Evolutionary conservation across 2,888 invertebrate species (phyloP), one percentile per base, ranked within the genome.

Genomic region (Lasioglossum figueresi): DNA sequence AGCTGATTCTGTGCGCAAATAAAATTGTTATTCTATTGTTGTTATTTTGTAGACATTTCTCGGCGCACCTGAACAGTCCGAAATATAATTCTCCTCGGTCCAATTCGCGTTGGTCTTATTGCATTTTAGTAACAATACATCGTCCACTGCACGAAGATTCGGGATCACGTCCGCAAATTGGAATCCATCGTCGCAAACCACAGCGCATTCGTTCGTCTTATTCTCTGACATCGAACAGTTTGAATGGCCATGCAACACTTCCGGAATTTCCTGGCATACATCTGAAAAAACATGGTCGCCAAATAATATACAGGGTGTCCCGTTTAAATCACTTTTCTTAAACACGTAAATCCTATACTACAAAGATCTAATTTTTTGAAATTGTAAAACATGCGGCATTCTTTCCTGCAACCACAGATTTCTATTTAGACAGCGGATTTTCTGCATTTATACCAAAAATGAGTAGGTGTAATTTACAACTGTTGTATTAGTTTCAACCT

Each of bases 111-210:
- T 84, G 19, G 79, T 85, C 1, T 82, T 70, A 16, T 90, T 90
- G 73, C 94, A 94, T 72, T 90, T 95, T 94, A 94, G 66, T 59
- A 90, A 73, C 12, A 92, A 72, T 71, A 87, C 84, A 52, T 94
- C 92, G 4, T 93, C 92, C 0, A 95, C 79, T 5, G 59, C 23
- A 3, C 80, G 79, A 66, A 82, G 76, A 72, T 86, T 85, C 23
- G 80, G 92, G 4, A 95, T 94, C 19, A 93, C 93, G 86, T 95
- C 92, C 23, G 96, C 96, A 89, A 97, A 96, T 5, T 96, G 96
- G 90, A 96, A 97, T 0, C 97, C 97, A 79, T 96, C 95, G 75
- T 96, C 94, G 91, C 97, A 97, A 14, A 95, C 95, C 37, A 97
- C 93, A 6, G 95, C 94, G 90, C 97, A 97, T 84, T 95, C 95